Conservation (phyloP, 2,888 invertebrate genomes). For the Dione vanillae region DNA sequence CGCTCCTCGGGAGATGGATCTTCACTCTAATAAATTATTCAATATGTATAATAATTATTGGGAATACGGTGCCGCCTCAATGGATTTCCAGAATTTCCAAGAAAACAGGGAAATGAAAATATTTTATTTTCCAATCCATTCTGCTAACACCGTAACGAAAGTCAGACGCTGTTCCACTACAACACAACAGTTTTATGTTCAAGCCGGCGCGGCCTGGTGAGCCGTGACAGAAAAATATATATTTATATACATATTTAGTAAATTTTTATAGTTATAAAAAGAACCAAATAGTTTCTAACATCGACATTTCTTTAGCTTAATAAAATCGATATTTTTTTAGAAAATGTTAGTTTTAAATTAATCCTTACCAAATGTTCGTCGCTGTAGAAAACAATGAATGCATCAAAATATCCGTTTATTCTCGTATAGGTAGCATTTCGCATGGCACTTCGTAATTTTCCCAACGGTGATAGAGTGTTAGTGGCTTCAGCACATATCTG, state of each 20-base stretch:
- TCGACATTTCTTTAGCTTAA: neutral
- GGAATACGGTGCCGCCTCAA: too few species aligned
- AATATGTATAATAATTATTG: too few species aligned
- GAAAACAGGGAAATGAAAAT: too few species aligned
- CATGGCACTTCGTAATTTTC: conserved; percentile 81
- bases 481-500: conserved; percentile 64
- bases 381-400: conserved; percentile 90
- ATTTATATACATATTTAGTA: too few species aligned
- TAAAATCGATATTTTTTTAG: neutral
- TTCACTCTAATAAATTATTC: conserved; percentile 85
- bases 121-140: neutral
- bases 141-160: too few species aligned
- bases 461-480: conserved; percentile 60
- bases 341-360: neutral
- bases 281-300: neutral
- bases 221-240: too few species aligned
- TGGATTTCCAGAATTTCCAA: too few species aligned
- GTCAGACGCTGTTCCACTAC: too few species aligned
- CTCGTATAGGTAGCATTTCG: conserved; percentile 66
- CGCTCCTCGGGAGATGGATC: conserved; percentile 90
- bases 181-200: too few species aligned
- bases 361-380: conserved; percentile 90
- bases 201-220: too few species aligned
- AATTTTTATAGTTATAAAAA: too few species aligned
- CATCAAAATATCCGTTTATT: conserved; percentile 82